phyloP scores from a whole-genome alignment of 2,113 vertebrate genomes.

The Phasianus colchicus region DNA sequence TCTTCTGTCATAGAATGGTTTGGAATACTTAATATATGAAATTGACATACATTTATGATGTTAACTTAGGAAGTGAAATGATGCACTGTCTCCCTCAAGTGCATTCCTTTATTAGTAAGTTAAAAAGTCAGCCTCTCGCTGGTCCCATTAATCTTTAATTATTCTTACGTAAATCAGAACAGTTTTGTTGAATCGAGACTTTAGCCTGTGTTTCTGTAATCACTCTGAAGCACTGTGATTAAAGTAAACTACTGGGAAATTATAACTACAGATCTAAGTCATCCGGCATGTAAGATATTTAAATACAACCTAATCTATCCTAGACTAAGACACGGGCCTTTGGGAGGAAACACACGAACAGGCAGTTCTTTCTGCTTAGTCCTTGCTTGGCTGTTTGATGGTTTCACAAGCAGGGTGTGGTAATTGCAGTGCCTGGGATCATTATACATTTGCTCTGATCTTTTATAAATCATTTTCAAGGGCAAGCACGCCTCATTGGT shows the following conservation, averaged over 20 bases:
- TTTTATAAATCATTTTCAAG: background rate
- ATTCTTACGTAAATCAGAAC: background rate
- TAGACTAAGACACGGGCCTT: background rate
- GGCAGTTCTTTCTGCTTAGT: background rate
- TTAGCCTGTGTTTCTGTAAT: background rate
- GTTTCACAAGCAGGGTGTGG: background rate
- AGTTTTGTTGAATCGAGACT: background rate
- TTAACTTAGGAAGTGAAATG: background rate
- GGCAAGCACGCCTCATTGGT: background rate
- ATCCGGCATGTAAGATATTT: background rate
- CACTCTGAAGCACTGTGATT: background rate
- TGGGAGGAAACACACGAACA: background rate
- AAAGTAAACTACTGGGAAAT: background rate
- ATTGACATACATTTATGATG: background rate
- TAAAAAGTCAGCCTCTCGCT: background rate
- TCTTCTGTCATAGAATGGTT: background rate
- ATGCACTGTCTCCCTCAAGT: background rate
- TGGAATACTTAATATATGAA: background rate
- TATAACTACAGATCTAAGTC: background rate
- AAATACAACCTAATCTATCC: background rate
- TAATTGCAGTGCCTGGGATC: background rate
- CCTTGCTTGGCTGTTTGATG: background rate
- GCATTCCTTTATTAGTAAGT: background rate
- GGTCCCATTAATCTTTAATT: background rate
- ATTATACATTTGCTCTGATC: rapidly evolving